A percentile compares a stretch with the other conserved stretches of the same genome.
These are phyloP conservation scores for Pedetes capensis DNA, from an alignment of 2,113 vertebrate genomes.

Conservation along the genomic window DNA sequence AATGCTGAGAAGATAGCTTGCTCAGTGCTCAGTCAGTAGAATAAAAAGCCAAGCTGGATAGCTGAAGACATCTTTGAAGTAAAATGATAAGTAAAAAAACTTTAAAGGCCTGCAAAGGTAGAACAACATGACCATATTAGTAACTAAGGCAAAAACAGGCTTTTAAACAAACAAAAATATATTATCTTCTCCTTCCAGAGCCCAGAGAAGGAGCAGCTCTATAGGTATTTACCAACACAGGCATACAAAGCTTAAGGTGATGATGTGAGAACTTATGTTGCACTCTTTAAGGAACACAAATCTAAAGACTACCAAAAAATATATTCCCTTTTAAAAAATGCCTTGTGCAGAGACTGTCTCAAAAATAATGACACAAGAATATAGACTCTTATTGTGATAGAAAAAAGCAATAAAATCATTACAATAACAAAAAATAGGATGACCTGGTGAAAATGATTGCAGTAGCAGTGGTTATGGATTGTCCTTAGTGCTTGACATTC, in stretches of 20 bases:
- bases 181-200: not conserved
- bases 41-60: slow-evolving; percentile 30
- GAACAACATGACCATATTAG: not conserved
- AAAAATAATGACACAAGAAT: not conserved
- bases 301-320: not conserved
- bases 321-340: not conserved
- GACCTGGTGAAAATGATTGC: not conserved
- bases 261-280: not conserved
- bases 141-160: not conserved
- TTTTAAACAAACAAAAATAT: not conserved
- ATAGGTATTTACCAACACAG: not conserved
- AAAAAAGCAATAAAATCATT: not conserved
- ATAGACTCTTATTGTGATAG: not conserved
- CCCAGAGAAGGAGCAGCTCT: not conserved
- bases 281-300: not conserved
- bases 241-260: not conserved
- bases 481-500: not conserved
- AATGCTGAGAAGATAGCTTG: slow-evolving; percentile 13
- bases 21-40: slow-evolving; percentile 58
- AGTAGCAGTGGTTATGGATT: not conserved
- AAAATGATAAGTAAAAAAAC: slow-evolving; percentile 31
- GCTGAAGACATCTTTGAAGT: slow-evolving; percentile 36
- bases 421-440: slow-evolving; percentile 20
- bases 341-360: not conserved
- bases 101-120: slow-evolving; percentile 23